These are phyloP conservation scores for Phrynosoma blainvillii DNA, from an alignment of 2,113 vertebrate species.

Conservation along the genomic window DNA sequence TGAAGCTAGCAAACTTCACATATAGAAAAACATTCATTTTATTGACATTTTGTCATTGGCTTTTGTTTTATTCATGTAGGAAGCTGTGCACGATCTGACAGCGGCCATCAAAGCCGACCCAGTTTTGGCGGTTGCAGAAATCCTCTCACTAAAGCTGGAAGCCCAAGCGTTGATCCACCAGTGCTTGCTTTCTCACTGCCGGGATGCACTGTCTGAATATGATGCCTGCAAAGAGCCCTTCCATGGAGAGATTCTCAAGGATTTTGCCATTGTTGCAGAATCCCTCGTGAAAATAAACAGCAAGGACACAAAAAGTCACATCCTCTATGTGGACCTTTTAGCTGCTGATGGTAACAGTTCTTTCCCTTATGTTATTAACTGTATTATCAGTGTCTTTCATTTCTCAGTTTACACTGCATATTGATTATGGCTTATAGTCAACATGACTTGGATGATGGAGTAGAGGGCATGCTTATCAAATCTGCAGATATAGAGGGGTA, in stretches of 20 bases:
- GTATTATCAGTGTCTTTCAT: too few species aligned
- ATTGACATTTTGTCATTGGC: background rate
- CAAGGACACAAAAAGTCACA: slow-evolving; percentile 75
- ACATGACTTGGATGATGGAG: too few species aligned
- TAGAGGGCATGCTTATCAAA: too few species aligned
- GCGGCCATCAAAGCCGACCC: slow-evolving; percentile 80
- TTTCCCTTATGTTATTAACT: background rate
- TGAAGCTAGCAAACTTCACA: too few species aligned
- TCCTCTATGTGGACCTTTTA: slow-evolving; percentile 85
- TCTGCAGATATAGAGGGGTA: too few species aligned
- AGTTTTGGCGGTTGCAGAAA: slow-evolving; percentile 75
- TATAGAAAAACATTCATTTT: background rate
- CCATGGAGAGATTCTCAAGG: slow-evolving; percentile 67
- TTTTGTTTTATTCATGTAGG: slow-evolving; percentile 70
- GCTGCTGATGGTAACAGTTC: slow-evolving; percentile 78
- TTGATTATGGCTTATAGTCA: too few species aligned
- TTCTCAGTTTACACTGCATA: too few species aligned
- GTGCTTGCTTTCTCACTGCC: slow-evolving; percentile 85
- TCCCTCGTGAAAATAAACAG: slow-evolving; percentile 78
- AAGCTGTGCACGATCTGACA: slow-evolving; percentile 84
- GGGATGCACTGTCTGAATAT: slow-evolving; percentile 68
- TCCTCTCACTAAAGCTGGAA: slow-evolving; percentile 84
- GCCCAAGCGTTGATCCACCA: slow-evolving; percentile 76
- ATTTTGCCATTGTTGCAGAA: slow-evolving; percentile 75
- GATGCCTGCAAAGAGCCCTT: slow-evolving; percentile 51